A percentile compares a stretch with the other conserved stretches of the same genome.
These are phyloP conservation scores for Platichthys stellatus DNA, from an alignment of 2,113 vertebrate genomes.

Conservation along the genomic window DNA sequence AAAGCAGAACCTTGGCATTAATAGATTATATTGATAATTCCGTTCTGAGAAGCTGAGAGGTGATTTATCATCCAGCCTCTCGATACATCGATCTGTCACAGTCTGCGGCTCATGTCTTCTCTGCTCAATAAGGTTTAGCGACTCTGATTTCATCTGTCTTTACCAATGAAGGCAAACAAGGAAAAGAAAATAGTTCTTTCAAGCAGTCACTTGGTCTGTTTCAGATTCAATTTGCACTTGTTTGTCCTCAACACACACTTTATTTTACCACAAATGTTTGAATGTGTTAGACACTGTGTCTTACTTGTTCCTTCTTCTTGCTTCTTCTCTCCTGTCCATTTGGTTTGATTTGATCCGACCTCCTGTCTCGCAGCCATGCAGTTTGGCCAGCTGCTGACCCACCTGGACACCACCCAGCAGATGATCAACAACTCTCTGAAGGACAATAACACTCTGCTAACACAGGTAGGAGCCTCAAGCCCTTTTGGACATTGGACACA, in stretches of 20 bases:
- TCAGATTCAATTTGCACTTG: not conserved
- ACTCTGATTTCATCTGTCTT: constrained; percentile 15
- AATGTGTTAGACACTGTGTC: not conserved
- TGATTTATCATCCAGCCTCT: constrained; percentile 52
- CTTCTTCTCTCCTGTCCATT: not conserved
- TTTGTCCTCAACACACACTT: not conserved
- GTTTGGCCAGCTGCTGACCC: constrained; percentile 91
- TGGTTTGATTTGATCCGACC: not conserved
- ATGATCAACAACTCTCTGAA: constrained; percentile 91
- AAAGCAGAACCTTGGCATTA: constrained; percentile 62
- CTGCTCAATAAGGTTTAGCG: constrained; percentile 3
- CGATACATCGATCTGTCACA: constrained; percentile 57
- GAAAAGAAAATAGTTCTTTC: constrained; percentile 9
- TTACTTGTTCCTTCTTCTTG: not conserved
- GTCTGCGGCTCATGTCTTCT: constrained; percentile 19
- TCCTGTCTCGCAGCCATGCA: constrained; percentile 85
- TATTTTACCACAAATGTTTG: not conserved
- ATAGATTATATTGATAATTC: constrained; percentile 62
- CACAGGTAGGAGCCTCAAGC: constrained; percentile 81
- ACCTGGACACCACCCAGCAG: constrained; percentile 94
- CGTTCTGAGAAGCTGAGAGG: constrained; percentile 43
- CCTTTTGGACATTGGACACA: not conserved
- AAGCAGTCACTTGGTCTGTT: not conserved
- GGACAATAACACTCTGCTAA: constrained; percentile 87
- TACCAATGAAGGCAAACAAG: constrained; percentile 14